phyloP scores from a whole-genome alignment of 2,888 invertebrate genomes.

The Eupithecia exiguata region DNA sequence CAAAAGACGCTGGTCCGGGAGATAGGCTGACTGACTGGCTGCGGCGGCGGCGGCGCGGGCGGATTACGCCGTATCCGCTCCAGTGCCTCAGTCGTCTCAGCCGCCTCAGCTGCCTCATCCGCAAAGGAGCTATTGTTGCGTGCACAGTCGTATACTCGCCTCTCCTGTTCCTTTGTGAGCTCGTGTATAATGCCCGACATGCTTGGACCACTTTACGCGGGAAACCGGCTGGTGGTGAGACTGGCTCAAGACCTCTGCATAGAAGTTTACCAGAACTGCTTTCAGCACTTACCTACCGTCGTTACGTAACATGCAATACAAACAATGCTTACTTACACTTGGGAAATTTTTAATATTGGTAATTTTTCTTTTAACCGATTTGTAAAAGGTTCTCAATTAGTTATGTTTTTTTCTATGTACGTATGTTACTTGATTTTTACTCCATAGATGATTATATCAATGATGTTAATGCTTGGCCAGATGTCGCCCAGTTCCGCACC shows the following conservation, averaged over 20 bases:
- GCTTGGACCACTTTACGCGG: not conserved
- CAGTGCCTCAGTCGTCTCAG: not conserved
- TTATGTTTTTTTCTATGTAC: too few relatives aligned
- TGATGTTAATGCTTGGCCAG: too few relatives aligned
- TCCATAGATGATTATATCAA: too few relatives aligned
- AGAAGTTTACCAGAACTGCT: not conserved
- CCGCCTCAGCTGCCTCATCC: not conserved
- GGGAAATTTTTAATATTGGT: too few relatives aligned
- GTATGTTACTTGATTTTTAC: too few relatives aligned
- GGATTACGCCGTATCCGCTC: not conserved
- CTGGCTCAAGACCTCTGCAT: not conserved
- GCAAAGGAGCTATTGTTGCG: not conserved
- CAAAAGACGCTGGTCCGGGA: conserved; percentile 1
- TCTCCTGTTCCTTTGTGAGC: not conserved
- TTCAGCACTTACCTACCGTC: not conserved
- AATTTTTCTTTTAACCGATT: too few relatives aligned
- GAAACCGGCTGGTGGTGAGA: not conserved
- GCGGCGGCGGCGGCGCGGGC: not conserved
- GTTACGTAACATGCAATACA: too few relatives aligned
- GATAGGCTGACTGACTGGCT: too few relatives aligned
- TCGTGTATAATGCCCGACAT: not conserved
- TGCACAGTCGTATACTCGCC: not conserved
- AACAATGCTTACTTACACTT: too few relatives aligned
- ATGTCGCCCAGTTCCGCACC: too few relatives aligned
- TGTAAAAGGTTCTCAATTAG: too few relatives aligned